These are phyloP conservation scores for Ranitomeya imitator DNA, from an alignment of 2,113 vertebrate species.

Conservation along the genomic window DNA sequence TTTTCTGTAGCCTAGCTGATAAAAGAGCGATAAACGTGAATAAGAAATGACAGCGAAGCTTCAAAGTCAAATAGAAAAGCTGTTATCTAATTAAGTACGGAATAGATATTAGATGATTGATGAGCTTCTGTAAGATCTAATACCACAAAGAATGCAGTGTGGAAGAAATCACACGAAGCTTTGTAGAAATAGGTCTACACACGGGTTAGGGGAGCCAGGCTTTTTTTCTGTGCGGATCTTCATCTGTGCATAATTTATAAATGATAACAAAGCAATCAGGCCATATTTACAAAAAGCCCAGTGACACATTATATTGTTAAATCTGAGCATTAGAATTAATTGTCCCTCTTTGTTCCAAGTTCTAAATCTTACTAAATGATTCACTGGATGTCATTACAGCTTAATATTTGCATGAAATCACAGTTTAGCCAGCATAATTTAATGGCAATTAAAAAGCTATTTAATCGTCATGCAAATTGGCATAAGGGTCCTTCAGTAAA, in stretches of 20 bases:
- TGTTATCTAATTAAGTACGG: conserved; percentile 47
- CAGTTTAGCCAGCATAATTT: conserved; percentile 93
- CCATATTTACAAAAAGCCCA: conserved; percentile 76
- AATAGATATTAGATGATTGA: conserved; percentile 47
- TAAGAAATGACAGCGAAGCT: neutral
- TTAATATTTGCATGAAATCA: conserved; percentile 98
- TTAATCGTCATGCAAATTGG: conserved; percentile 85
- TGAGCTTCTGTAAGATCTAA: conserved; percentile 31
- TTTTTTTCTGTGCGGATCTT: conserved; percentile 66
- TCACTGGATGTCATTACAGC: conserved; percentile 89
- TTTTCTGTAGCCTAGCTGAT: conserved; percentile 1
- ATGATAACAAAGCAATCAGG: conserved; percentile 78
- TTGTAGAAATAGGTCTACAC: conserved; percentile 65
- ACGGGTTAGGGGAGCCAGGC: conserved; percentile 64
- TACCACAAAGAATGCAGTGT: neutral
- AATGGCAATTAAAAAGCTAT: conserved; percentile 94
- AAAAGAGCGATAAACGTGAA: conserved; percentile 2
- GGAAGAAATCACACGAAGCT: conserved; percentile 62
- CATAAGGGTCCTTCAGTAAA: conserved; percentile 71
- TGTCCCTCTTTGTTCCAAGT: conserved; percentile 84
- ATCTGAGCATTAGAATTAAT: conserved; percentile 85
- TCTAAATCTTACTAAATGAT: conserved; percentile 88
- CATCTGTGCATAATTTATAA: conserved; percentile 76
- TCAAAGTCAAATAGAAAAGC: conserved; percentile 37
- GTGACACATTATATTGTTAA: conserved; percentile 77